phyloP scores from a whole-genome alignment of 2,113 vertebrate genomes.

The Aramus guarauna region DNA sequence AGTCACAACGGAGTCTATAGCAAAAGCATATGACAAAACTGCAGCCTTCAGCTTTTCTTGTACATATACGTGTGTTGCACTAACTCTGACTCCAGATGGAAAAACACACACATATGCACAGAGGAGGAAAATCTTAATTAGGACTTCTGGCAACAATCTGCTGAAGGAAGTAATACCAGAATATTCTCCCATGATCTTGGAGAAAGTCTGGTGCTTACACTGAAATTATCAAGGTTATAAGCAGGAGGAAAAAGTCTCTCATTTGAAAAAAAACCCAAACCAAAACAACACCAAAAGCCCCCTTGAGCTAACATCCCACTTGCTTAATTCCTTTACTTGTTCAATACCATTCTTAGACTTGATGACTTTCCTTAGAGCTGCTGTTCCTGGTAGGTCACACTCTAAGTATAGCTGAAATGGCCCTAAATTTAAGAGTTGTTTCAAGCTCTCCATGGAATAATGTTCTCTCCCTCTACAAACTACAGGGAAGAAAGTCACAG shows the following conservation, averaged over 20 bases:
- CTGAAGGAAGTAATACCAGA: background rate
- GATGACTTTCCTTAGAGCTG: background rate
- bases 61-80: background rate
- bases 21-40: constrained; percentile 44
- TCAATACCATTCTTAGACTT: background rate
- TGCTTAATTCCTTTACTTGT: background rate
- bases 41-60: constrained; percentile 51
- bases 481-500: background rate
- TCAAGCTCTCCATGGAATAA: background rate
- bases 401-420: background rate
- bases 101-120: background rate
- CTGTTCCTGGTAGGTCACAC: background rate
- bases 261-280: background rate
- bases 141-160: background rate
- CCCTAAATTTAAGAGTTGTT: background rate
- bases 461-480: background rate
- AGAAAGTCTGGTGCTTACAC: background rate
- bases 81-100: background rate
- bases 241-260: background rate
- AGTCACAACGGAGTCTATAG: background rate
- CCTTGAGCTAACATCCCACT: background rate
- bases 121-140: constrained; percentile 6
- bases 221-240: background rate
- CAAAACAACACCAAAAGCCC: fast-evolving
- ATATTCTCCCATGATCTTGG: background rate